These are phyloP conservation scores for Toxonevra muliebris DNA, from an alignment of 2,888 invertebrate genomes.

Conservation along the genomic window DNA sequence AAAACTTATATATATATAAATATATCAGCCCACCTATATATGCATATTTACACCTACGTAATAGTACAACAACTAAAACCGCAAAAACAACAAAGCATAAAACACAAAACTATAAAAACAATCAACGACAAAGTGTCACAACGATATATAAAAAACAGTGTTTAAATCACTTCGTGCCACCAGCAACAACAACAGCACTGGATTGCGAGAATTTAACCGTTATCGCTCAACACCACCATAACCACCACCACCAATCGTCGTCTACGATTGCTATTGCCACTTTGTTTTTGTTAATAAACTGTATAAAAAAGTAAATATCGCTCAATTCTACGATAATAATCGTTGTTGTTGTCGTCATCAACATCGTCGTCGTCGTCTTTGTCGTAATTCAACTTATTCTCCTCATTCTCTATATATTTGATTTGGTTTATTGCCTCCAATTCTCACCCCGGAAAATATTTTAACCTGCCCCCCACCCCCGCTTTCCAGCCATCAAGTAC, in stretches of 20 bases:
- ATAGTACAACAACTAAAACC: constrained; percentile 25
- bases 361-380: too few relatives aligned
- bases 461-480: too few relatives aligned
- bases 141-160: constrained; percentile 6
- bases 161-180: constrained; percentile 20
- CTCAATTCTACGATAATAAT: too few relatives aligned
- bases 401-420: too few relatives aligned
- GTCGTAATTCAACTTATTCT: too few relatives aligned
- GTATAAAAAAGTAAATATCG: too few relatives aligned
- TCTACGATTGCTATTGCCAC: not conserved
- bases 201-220: not conserved
- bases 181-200: constrained; percentile 1
- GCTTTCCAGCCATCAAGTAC: too few relatives aligned
- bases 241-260: not conserved
- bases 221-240: not conserved
- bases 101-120: not conserved
- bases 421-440: too few relatives aligned
- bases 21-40: constrained; percentile 25
- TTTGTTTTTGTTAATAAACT: too few relatives aligned
- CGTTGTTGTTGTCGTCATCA: too few relatives aligned
- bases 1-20: too few relatives aligned
- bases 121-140: constrained; percentile 36
- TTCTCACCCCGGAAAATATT: too few relatives aligned
- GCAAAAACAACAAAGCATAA: constrained; percentile 16
- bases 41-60: constrained; percentile 24